A percentile compares a stretch with the other conserved stretches of the same genome.
phyloP scores from a whole-genome alignment of 1,140 invertebrate genomes.

The Maniola jurtina region DNA sequence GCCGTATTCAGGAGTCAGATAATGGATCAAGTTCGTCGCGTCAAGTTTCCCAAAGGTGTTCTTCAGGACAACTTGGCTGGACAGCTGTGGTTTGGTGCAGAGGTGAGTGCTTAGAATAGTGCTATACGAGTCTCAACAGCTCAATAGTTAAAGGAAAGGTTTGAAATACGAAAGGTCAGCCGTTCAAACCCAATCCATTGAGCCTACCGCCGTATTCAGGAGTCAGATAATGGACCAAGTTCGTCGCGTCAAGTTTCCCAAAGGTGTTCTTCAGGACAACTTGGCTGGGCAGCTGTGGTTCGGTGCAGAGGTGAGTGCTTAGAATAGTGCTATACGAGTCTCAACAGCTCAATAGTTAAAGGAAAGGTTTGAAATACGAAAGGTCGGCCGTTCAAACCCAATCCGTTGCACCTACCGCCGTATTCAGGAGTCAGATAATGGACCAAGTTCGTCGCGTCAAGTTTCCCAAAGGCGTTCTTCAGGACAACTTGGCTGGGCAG shows the following conservation, averaged over 20 bases:
- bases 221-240: slow-evolving; percentile 97
- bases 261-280: slow-evolving; percentile 98
- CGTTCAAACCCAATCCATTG: no score
- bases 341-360: no score
- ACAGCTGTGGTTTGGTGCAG: slow-evolving; percentile 99
- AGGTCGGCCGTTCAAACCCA: no score
- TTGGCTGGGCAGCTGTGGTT: slow-evolving; percentile 99
- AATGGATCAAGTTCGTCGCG: slow-evolving; percentile 97
- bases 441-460: slow-evolving; percentile 98
- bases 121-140: no score
- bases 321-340: no score
- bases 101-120: slow-evolving; percentile 79
- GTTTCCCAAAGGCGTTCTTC: slow-evolving; percentile 98
- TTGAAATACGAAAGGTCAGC: no score
- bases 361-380: no score
- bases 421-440: slow-evolving; percentile 97
- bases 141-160: no score
- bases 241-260: slow-evolving; percentile 98
- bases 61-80: slow-evolving; percentile 98
- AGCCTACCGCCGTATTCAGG: slow-evolving; percentile 83
- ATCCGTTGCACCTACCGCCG: no score
- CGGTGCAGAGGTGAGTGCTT: slow-evolving; percentile 91
- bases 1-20: slow-evolving; percentile 96
- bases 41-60: slow-evolving; percentile 99
- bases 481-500: slow-evolving; percentile 98